Evolutionary conservation across 2,797 vertebrate genomes (phyloP).

Genomic region (Pangasius djambal): DNA sequence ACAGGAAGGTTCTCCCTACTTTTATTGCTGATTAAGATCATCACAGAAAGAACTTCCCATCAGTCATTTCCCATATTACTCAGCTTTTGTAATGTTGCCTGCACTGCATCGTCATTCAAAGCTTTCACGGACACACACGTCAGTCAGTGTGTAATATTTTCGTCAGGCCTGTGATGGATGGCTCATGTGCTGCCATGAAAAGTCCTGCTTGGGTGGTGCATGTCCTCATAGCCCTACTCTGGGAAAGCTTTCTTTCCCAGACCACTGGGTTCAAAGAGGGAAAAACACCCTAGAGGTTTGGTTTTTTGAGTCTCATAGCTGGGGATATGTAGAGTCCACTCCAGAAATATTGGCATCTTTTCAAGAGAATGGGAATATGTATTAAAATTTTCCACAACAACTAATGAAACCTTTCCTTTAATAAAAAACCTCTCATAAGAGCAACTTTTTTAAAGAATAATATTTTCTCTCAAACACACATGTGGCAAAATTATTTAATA

Average conservation of each 20-base stretch:
- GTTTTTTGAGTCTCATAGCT: background rate
- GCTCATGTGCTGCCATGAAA: conserved; percentile 60
- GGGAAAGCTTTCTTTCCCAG: conserved; percentile 77
- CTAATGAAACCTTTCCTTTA: background rate
- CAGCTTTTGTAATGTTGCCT: conserved; percentile 58
- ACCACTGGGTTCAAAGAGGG: conserved; percentile 21
- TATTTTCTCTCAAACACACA: background rate
- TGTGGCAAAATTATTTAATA: background rate
- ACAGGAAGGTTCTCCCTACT: background rate
- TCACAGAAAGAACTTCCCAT: conserved; percentile 45
- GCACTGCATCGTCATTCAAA: conserved; percentile 54
- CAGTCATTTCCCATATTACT: conserved; percentile 65
- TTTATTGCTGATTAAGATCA: conserved; percentile 46
- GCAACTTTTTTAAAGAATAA: background rate
- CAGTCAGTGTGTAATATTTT: conserved; percentile 49
- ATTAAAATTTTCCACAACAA: background rate
- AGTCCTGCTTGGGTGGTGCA: conserved; percentile 50
- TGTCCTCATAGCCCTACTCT: conserved; percentile 59
- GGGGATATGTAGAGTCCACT: background rate
- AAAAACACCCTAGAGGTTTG: background rate
- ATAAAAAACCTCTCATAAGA: background rate
- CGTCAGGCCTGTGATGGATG: conserved; percentile 58
- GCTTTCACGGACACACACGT: conserved; percentile 73
- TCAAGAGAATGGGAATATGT: background rate
- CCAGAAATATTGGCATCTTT: background rate